phyloP scores from a whole-genome alignment of 2,797 vertebrate species.

The Spheniscus humboldti region DNA sequence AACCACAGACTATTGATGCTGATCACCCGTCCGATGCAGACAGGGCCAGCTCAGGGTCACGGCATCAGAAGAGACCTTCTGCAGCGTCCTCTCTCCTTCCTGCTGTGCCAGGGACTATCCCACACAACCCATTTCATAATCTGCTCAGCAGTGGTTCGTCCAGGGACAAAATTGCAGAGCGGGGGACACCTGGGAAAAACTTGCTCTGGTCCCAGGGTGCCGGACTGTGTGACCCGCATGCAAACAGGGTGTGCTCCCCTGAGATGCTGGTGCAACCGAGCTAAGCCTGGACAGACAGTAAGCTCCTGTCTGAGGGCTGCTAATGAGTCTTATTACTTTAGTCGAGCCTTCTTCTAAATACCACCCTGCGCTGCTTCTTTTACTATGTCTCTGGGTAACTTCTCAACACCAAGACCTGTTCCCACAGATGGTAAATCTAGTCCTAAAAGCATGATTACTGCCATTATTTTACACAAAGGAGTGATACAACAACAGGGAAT shows the following conservation, averaged over 20 bases:
- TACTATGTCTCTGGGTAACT: neutral
- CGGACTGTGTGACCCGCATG: neutral
- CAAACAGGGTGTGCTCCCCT: neutral
- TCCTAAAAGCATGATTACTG: neutral
- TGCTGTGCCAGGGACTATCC: neutral
- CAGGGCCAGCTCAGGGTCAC: neutral
- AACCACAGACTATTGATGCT: neutral
- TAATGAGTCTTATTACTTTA: neutral
- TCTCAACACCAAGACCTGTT: neutral
- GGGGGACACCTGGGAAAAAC: no score
- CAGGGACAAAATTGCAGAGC: neutral
- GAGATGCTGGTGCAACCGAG: rapidly evolving
- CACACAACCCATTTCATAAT: neutral
- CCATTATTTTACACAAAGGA: neutral
- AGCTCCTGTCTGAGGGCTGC: neutral
- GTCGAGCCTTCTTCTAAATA: neutral
- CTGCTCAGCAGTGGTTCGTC: neutral
- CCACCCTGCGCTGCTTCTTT: neutral
- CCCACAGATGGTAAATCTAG: neutral
- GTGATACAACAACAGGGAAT: rapidly evolving
- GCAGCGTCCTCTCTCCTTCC: neutral
- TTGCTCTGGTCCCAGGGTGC: neutral
- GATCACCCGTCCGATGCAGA: rapidly evolving
- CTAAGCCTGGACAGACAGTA: neutral
- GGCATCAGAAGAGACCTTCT: neutral